Conservation (phyloP, 2,797 vertebrate genomes). For the Scarus forsteni region DNA sequence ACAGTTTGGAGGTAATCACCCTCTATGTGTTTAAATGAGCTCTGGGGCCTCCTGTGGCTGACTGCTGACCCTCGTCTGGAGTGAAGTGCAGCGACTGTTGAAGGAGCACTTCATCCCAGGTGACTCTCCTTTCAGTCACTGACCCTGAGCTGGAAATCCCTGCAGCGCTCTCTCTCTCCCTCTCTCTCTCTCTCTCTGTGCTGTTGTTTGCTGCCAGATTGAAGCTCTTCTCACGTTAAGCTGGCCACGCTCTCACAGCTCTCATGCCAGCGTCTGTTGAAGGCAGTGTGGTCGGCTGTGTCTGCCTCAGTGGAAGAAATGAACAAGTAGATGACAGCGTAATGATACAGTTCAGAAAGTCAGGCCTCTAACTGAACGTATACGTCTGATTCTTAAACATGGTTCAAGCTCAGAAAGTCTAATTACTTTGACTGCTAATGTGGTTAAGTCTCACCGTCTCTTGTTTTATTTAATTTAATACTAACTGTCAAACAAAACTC, state of each 20-base stretch:
- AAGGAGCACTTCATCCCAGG: slow-evolving; percentile 40
- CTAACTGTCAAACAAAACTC: slow-evolving; percentile 14
- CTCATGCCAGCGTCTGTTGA: slow-evolving; percentile 23
- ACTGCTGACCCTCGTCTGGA: slow-evolving; percentile 23
- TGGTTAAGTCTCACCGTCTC: slow-evolving; percentile 18
- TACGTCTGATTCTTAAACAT: slow-evolving; percentile 14
- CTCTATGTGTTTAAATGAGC: slow-evolving; percentile 45
- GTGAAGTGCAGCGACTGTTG: slow-evolving; percentile 29
- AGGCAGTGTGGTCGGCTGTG: slow-evolving; percentile 32
- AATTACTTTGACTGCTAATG: slow-evolving; percentile 23
- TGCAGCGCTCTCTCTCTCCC: slow-evolving; percentile 6
- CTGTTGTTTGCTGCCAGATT: slow-evolving; percentile 24
- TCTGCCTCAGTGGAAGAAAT: slow-evolving; percentile 35
- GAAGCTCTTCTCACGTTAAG: slow-evolving; percentile 13
- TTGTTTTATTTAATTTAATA: slow-evolving; percentile 22
- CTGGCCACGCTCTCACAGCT: slow-evolving; percentile 10
- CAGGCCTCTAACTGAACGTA: slow-evolving; percentile 36
- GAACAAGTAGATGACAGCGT: slow-evolving; percentile 12
- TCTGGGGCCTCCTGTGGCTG: slow-evolving; percentile 24
- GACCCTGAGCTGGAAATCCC: slow-evolving; percentile 46
- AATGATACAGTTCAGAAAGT: slow-evolving; percentile 38
- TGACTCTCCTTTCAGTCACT: slow-evolving; percentile 58
- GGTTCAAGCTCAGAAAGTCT: neutral
- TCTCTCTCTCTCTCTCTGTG: slow-evolving; percentile 18
- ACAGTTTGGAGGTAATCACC: slow-evolving; percentile 43